A percentile compares a stretch with the other conserved stretches of the same genome.
These are phyloP conservation scores for Phyllostomus discolor DNA, from an alignment of 2,113 vertebrate genomes.

Conservation along the genomic window DNA sequence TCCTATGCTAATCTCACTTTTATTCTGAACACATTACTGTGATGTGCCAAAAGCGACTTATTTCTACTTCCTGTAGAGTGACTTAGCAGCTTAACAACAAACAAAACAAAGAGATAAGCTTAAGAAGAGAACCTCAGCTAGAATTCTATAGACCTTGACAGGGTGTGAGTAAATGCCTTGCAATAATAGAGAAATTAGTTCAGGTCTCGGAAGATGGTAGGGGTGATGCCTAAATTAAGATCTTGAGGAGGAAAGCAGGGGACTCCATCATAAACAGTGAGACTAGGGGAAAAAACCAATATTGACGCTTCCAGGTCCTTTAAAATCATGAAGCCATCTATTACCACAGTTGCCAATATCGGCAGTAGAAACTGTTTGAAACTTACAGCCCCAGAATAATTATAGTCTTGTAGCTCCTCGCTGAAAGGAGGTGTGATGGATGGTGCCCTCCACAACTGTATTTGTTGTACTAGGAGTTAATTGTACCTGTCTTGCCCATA, in stretches of 20 bases:
- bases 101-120: background rate
- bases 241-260: background rate
- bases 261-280: background rate
- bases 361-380: background rate
- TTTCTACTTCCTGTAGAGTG: background rate
- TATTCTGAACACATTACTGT: background rate
- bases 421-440: background rate
- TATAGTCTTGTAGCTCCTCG: background rate
- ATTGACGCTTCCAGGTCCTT: background rate
- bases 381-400: background rate
- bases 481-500: background rate
- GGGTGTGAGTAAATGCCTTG: background rate
- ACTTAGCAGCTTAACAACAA: background rate
- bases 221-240: background rate
- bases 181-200: background rate
- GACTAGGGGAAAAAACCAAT: background rate
- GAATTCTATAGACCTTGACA: background rate
- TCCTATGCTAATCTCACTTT: background rate
- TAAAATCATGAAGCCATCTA: background rate
- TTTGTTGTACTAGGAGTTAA: background rate
- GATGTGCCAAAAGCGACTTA: background rate
- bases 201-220: background rate
- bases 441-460: background rate
- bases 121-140: background rate
- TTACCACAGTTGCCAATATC: background rate